Percentiles rank a stretch among this genome's conserved stretches.
These are phyloP conservation scores for Oryctes rhinoceros DNA, from an alignment of 1,140 invertebrate species.

Conservation along the genomic window DNA sequence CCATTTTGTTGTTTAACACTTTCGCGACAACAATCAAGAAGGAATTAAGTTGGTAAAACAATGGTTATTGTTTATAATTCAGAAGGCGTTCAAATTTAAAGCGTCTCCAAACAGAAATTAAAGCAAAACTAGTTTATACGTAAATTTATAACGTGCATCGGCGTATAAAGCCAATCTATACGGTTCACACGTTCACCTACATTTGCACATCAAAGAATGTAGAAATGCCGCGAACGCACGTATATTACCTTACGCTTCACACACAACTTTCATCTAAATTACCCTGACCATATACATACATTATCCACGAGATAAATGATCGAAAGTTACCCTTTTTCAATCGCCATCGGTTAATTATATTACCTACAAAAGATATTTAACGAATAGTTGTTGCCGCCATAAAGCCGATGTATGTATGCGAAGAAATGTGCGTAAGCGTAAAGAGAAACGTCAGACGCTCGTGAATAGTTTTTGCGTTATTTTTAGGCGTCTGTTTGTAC, in stretches of 20 bases:
- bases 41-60: too few species aligned
- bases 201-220: slow-evolving; percentile 15
- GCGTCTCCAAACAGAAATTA: neutral
- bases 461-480: neutral
- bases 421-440: neutral
- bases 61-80: too few species aligned
- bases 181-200: neutral
- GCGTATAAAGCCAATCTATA: neutral
- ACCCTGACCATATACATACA: slow-evolving; percentile 18
- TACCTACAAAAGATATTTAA: neutral
- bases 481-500: neutral
- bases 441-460: neutral
- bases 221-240: neutral
- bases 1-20: too few species aligned
- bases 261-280: slow-evolving; percentile 17
- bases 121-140: neutral
- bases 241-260: neutral
- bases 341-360: neutral
- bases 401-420: neutral
- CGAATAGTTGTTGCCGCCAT: neutral
- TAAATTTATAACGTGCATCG: neutral
- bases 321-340: slow-evolving; percentile 21
- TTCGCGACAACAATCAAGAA: too few species aligned
- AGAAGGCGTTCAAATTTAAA: too few species aligned
- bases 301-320: neutral